These are phyloP conservation scores for Timandra comae DNA, from an alignment of 2,888 invertebrate genomes.

Conservation along the genomic window DNA sequence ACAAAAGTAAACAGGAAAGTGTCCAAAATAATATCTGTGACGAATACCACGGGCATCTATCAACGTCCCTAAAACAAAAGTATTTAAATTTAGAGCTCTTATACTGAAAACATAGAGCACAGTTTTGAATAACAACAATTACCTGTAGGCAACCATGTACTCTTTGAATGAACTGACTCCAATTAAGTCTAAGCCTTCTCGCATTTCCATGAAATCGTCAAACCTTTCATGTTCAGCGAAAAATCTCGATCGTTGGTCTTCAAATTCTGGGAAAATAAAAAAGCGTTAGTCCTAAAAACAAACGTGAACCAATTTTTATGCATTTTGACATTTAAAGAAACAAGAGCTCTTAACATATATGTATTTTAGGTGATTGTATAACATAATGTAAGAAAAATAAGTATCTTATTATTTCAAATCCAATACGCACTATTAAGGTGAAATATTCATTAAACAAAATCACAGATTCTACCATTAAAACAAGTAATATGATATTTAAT, in stretches of 20 bases:
- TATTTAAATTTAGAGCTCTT: slow-evolving; percentile 2
- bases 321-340: too few species aligned
- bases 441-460: too few species aligned
- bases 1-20: slow-evolving; percentile 82
- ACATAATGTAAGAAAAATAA: too few species aligned
- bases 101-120: background rate
- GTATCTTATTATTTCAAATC: too few species aligned
- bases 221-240: slow-evolving; percentile 86
- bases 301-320: too few species aligned
- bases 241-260: slow-evolving; percentile 87
- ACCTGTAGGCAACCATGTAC: slow-evolving; percentile 75
- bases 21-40: slow-evolving; percentile 86
- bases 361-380: too few species aligned
- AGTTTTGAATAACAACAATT: slow-evolving; percentile 6
- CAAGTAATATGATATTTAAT: too few species aligned
- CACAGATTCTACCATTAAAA: too few species aligned
- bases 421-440: too few species aligned
- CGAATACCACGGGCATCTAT: slow-evolving; percentile 79
- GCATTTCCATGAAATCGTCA: slow-evolving; percentile 91
- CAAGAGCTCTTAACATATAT: too few species aligned
- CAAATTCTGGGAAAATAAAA: slow-evolving; percentile 77
- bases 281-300: too few species aligned
- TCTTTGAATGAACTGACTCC: slow-evolving; percentile 78
- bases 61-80: slow-evolving; percentile 56
- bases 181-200: slow-evolving; percentile 86